Evolutionary conservation across 2,113 vertebrate species (phyloP), one percentile per base, ranked within the genome.

Genomic region (Cariama cristata): DNA sequence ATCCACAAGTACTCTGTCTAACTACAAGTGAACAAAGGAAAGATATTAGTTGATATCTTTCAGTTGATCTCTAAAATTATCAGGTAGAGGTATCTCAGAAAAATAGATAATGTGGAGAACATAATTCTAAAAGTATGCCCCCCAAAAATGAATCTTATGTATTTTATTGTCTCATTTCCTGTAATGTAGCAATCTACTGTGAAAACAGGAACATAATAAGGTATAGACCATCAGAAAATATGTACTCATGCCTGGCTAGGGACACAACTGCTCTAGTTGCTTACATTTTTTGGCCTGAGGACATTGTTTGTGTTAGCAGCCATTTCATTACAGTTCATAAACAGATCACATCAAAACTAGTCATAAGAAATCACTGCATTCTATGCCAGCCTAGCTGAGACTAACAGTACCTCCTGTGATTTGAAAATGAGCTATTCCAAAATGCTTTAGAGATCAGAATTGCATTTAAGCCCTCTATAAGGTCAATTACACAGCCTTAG

Each of bases 251-350:
- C 40, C 90, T 68, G 79, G 21, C 63, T 77, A 72, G 62, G 73
- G 58, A 81, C 22, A 52, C 10, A 60, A 49, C 50, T 62, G n/a
- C 32, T 74, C n/a, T 73, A 55, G 69, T 4, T 69, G 49, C 56
- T 93, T 79, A 55, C n/a, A 79, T 52, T 77, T 81, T 95, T 81
- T 21, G 13, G 73, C 90, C 88, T 87, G 71, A 79, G 69, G 85
- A 76, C 35, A 59, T 21, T 59, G 40, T 79, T 95, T 86, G 73
- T 73, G 42, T 79, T 86, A 92, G 73, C 63, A 95, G 80, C 52
- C 81, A 85, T 95, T 96, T 97, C 86, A 84, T 91, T 96, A 79
- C 40, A 68, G 35, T 72, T 88, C 81, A 68, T 76, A 88, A 86
- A 74, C 53, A 94, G 68, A 92, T 49, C 83, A 63, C 32, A 59